These are phyloP conservation scores for Brachymystax lenok DNA, from an alignment of 2,797 vertebrate genomes.

Conservation along the genomic window DNA sequence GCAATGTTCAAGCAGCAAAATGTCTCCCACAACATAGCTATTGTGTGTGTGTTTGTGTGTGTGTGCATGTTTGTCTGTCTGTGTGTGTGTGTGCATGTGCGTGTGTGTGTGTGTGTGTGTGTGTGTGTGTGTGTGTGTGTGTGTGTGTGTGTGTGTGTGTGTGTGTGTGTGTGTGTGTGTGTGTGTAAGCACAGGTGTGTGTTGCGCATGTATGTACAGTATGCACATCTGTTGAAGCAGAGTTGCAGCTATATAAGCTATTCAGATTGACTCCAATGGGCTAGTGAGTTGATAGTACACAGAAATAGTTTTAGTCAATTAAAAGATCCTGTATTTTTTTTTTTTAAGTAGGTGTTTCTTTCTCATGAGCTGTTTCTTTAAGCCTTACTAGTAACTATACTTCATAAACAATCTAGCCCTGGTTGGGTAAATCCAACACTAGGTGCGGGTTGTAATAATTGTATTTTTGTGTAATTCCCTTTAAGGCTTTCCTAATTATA, in stretches of 20 bases:
- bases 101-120: neutral
- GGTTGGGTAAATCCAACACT: slow-evolving; percentile 1
- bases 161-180: slow-evolving; percentile 1
- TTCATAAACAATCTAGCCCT: neutral
- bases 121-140: neutral
- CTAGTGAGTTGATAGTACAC: too few relatives aligned
- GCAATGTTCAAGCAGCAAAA: too few relatives aligned
- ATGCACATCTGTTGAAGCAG: neutral
- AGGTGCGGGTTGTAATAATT: slow-evolving; percentile 14
- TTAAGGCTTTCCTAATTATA: slow-evolving; percentile 34
- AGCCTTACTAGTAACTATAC: neutral
- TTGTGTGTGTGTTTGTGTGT: slow-evolving; percentile 11
- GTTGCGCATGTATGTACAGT: neutral
- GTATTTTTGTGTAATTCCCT: slow-evolving; percentile 16
- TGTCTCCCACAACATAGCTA: neutral
- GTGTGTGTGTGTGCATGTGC: slow-evolving; percentile 10
- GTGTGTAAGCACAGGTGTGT: neutral
- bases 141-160: slow-evolving; percentile 9
- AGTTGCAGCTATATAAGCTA: neutral
- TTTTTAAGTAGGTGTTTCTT: neutral
- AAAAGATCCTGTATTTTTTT: neutral
- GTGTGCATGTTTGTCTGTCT: slow-evolving; percentile 17
- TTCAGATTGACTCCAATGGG: too few relatives aligned
- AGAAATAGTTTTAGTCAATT: neutral
- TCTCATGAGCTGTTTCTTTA: neutral